Evolutionary conservation across 2,113 vertebrate species (phyloP).

Genomic region (Monarcha castaneiventris): DNA sequence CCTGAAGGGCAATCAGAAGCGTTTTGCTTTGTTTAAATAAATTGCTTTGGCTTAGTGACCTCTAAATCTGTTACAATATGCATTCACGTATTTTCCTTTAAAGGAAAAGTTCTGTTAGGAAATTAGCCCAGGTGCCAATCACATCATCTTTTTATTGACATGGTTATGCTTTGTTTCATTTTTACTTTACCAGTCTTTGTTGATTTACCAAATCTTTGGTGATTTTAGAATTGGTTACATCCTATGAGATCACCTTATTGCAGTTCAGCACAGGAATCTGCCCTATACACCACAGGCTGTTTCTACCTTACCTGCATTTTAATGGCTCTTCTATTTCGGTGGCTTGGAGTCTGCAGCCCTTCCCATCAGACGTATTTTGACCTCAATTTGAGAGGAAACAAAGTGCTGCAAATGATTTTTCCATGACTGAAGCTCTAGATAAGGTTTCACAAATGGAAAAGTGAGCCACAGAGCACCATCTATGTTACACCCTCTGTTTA

Average conservation of each 20-base stretch:
- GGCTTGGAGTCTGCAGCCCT: neutral
- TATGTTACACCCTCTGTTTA: neutral
- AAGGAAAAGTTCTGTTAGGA: neutral
- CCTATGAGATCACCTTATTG: neutral
- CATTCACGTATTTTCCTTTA: neutral
- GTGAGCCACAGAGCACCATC: neutral
- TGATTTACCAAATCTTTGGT: neutral
- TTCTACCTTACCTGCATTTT: neutral
- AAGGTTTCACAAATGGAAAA: constrained; percentile 34
- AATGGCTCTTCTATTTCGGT: neutral
- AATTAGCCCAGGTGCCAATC: neutral
- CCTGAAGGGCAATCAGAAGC: neutral
- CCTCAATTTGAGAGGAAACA: constrained; percentile 2
- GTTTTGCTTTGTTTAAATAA: neutral
- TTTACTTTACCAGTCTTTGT: neutral
- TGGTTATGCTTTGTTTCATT: neutral
- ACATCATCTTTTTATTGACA: neutral
- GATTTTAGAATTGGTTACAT: neutral
- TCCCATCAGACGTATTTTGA: neutral
- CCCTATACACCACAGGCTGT: neutral
- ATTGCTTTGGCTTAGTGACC: neutral
- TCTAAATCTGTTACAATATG: neutral
- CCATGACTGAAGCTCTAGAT: constrained; percentile 43
- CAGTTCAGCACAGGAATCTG: neutral
- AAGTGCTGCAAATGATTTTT: constrained; percentile 16